Evolutionary conservation across 2,797 vertebrate genomes (phyloP).

Genomic region (Sebastes variabilis): DNA sequence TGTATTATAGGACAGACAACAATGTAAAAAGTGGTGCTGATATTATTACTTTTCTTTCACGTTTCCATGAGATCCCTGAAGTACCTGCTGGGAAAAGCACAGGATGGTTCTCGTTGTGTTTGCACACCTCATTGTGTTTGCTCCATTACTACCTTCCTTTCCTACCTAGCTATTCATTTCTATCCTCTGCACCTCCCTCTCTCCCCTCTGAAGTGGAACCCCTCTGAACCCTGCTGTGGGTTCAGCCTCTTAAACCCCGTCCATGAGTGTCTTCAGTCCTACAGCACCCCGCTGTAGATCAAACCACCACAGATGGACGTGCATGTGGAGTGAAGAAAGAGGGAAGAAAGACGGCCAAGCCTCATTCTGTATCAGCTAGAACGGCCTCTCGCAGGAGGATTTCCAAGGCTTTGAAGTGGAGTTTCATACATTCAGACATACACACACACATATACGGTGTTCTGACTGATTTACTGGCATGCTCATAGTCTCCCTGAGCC

Average conservation of each 20-base stretch:
- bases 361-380: constrained; percentile 13
- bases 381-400: neutral
- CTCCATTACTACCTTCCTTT: neutral
- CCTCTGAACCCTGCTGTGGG: neutral
- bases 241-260: neutral
- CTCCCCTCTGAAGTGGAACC: neutral
- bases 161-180: neutral
- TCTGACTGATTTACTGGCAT: constrained; percentile 41
- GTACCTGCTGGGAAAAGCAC: too few species aligned
- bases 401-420: constrained; percentile 51
- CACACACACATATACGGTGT: neutral
- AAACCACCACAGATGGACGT: constrained; percentile 39
- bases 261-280: constrained; percentile 20
- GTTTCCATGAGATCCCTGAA: neutral
- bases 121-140: too few species aligned
- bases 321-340: constrained; percentile 10
- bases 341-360: neutral
- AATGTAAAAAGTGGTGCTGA: neutral
- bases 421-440: neutral
- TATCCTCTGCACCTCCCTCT: neutral
- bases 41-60: neutral
- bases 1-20: too few species aligned
- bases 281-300: constrained; percentile 44
- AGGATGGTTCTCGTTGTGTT: too few species aligned
- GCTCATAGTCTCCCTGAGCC: constrained; percentile 11